These are phyloP conservation scores for Heliothis virescens DNA, from an alignment of 1,140 invertebrate genomes.

Conservation along the genomic window DNA sequence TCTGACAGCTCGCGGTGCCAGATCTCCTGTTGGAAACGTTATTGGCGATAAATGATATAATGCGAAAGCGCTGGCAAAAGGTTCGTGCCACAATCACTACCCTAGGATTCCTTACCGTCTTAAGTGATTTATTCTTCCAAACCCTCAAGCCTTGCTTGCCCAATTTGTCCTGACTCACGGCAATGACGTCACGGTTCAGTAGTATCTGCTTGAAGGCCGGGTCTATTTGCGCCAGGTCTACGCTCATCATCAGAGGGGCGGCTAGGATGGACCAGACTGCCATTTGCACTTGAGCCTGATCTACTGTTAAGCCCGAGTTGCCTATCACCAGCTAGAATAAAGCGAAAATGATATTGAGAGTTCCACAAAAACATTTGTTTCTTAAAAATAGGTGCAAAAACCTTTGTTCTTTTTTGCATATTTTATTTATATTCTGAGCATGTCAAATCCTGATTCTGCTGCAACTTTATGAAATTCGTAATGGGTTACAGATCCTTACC, in stretches of 20 bases:
- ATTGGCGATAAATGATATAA: background rate
- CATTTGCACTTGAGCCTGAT: slow-evolving; percentile 95
- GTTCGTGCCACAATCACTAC: no score
- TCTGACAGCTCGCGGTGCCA: slow-evolving; percentile 7
- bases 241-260: slow-evolving; percentile 95
- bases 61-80: no score
- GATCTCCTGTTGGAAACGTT: background rate
- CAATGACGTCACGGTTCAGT: slow-evolving; percentile 91
- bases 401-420: no score
- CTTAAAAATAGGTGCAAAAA: no score
- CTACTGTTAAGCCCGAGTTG: slow-evolving; percentile 94
- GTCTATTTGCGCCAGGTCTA: slow-evolving; percentile 91
- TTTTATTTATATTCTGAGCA: no score
- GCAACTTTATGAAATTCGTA: no score
- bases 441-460: no score
- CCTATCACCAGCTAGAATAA: slow-evolving; percentile 91
- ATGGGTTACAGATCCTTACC: slow-evolving; percentile 83
- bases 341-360: background rate
- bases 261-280: slow-evolving; percentile 96
- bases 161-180: slow-evolving; percentile 94
- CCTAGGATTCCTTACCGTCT: background rate
- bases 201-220: slow-evolving; percentile 92
- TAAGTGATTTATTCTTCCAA: slow-evolving; percentile 56
- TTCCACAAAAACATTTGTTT: no score
- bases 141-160: slow-evolving; percentile 85